Evolutionary conservation across 2,888 invertebrate genomes (phyloP).

Genomic region (Synergus laeviventris): DNA sequence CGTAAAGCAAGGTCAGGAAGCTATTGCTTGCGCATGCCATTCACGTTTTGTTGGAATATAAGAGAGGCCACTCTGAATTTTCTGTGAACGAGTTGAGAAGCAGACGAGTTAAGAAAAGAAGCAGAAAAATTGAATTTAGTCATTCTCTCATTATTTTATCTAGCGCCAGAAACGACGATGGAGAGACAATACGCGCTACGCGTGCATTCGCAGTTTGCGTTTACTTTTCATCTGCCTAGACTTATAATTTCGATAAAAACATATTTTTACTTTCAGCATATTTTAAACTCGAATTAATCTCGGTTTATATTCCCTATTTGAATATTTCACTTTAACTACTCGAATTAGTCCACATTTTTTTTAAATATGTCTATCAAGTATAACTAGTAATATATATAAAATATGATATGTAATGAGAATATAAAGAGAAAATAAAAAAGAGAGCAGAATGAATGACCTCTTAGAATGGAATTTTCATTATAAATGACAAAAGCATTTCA

Average conservation of each 20-base stretch:
- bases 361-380: no score
- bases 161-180: slow-evolving; percentile 34
- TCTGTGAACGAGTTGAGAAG: slow-evolving; percentile 46
- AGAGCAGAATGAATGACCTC: no score
- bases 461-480: background rate
- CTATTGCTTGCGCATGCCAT: slow-evolving; percentile 1
- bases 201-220: slow-evolving; percentile 38
- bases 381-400: background rate
- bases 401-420: background rate
- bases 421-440: background rate
- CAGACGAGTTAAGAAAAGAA: slow-evolving; percentile 45
- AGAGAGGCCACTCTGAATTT: slow-evolving; percentile 21
- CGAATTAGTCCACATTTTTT: no score
- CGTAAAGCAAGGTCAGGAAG: background rate
- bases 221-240: background rate
- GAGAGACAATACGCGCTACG: slow-evolving; percentile 42
- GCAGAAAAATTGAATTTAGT: slow-evolving; percentile 49
- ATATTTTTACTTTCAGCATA: background rate
- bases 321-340: no score
- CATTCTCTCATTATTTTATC: slow-evolving; percentile 50
- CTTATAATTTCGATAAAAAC: background rate
- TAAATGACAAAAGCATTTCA: background rate
- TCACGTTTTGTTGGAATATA: slow-evolving; percentile 8
- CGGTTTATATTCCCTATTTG: background rate
- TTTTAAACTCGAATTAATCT: background rate